Evolutionary conservation across 1,140 invertebrate species (phyloP).

Genomic region (Euura saliciscinereae): DNA sequence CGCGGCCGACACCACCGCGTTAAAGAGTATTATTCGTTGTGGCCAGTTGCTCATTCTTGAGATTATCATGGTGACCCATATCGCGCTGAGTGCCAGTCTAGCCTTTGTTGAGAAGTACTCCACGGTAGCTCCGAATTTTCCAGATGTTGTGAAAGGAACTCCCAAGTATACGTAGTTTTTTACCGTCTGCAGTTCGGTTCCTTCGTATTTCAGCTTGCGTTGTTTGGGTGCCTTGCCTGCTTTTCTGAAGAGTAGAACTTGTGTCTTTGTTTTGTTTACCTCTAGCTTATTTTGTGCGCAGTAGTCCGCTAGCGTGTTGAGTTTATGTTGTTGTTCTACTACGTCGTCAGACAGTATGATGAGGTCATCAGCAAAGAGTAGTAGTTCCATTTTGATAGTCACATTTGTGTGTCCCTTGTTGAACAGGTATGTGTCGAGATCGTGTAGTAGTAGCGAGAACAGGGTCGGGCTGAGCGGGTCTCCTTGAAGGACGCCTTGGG

Average conservation of each 20-base stretch:
- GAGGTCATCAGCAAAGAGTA: conserved; percentile 28
- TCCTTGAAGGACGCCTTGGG: too few relatives aligned
- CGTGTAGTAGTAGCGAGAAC: conserved; percentile 21
- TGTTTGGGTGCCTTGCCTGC: neutral
- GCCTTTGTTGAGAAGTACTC: conserved; percentile 1
- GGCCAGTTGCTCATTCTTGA: conserved; percentile 19
- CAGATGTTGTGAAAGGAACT: conserved; percentile 15
- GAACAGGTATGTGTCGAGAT: conserved; percentile 18
- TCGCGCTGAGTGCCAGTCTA: conserved; percentile 14
- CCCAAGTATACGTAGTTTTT: conserved; percentile 24
- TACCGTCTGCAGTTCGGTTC: conserved; percentile 7
- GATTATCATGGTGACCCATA: conserved; percentile 9
- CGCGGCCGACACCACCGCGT: conserved; percentile 21
- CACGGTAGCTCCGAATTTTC: conserved; percentile 5
- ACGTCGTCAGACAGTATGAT: conserved; percentile 17
- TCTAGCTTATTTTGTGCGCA: conserved; percentile 17
- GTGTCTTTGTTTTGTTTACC: conserved; percentile 25
- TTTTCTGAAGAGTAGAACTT: conserved; percentile 20
- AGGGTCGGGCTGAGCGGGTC: conserved; percentile 23
- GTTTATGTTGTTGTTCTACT: conserved; percentile 20
- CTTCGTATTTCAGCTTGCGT: conserved; percentile 17
- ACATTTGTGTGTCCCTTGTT: conserved; percentile 10
- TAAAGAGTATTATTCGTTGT: conserved; percentile 20
- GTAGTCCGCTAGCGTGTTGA: conserved; percentile 20
- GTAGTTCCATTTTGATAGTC: conserved; percentile 21